Conservation (phyloP, 2,113 vertebrate species). For the Balaeniceps rex region DNA sequence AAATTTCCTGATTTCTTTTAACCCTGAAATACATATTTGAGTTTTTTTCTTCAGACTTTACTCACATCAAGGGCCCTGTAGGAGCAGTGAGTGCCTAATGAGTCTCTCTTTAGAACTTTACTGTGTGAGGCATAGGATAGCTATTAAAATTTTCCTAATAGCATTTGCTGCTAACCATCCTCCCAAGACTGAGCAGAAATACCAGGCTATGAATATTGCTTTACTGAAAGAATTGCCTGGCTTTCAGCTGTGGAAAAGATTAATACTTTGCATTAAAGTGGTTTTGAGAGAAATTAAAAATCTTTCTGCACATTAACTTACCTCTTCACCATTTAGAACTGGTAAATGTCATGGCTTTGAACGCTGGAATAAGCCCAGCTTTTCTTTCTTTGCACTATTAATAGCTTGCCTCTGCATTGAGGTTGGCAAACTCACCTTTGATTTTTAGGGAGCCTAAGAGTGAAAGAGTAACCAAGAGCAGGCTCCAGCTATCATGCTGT, state of each 20-base stretch:
- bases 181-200: background rate
- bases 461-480: background rate
- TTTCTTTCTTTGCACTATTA: background rate
- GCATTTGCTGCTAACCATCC: background rate
- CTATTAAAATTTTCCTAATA: background rate
- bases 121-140: background rate
- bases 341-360: background rate
- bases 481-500: background rate
- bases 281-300: background rate
- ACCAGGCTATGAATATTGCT: background rate
- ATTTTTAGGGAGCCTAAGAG: background rate
- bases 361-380: background rate
- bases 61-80: background rate
- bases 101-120: background rate
- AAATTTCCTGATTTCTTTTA: background rate
- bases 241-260: background rate
- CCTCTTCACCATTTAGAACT: background rate
- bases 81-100: background rate
- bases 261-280: background rate
- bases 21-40: background rate
- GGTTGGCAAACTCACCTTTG: background rate
- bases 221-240: background rate
- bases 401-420: background rate
- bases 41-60: background rate
- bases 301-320: background rate